A percentile compares a stretch with the other conserved stretches of the same genome.
phyloP scores from a whole-genome alignment of 1,140 invertebrate species.

The Periplaneta americana region DNA sequence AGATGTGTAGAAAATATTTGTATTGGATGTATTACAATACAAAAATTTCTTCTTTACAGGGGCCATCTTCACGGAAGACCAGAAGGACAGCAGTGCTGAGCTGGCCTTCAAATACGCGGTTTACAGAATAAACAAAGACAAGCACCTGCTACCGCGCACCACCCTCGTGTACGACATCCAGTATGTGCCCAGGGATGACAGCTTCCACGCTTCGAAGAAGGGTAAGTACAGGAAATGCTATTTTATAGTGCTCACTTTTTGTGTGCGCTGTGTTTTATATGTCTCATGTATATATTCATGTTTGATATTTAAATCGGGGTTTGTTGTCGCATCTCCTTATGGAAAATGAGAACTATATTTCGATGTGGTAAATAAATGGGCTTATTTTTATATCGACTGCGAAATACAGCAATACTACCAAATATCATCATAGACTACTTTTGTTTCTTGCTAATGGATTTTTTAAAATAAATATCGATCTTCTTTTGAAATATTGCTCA shows the following conservation, averaged over 20 bases:
- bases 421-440: too few species aligned
- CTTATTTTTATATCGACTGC: too few species aligned
- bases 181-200: conserved; percentile 58
- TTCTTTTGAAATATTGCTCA: too few species aligned
- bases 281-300: neutral
- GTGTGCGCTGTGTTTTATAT: neutral
- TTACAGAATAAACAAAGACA: conserved; percentile 58
- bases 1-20: too few species aligned
- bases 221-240: conserved; percentile 36
- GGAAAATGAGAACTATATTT: too few species aligned
- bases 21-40: conserved; percentile 10
- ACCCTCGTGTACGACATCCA: conserved; percentile 59
- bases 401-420: too few species aligned
- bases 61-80: conserved; percentile 57
- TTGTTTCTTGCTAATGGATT: too few species aligned
- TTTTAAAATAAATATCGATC: too few species aligned
- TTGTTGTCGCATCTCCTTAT: neutral
- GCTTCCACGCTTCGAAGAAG: conserved; percentile 61
- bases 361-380: too few species aligned
- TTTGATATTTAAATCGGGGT: neutral
- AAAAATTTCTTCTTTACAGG: conserved; percentile 36
- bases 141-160: conserved; percentile 53
- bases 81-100: conserved; percentile 55
- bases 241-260: neutral
- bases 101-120: conserved; percentile 64